Evolutionary conservation across 2,888 invertebrate species (phyloP), one percentile per base, ranked within the genome.

Genomic region (Eupsilia transversa): DNA sequence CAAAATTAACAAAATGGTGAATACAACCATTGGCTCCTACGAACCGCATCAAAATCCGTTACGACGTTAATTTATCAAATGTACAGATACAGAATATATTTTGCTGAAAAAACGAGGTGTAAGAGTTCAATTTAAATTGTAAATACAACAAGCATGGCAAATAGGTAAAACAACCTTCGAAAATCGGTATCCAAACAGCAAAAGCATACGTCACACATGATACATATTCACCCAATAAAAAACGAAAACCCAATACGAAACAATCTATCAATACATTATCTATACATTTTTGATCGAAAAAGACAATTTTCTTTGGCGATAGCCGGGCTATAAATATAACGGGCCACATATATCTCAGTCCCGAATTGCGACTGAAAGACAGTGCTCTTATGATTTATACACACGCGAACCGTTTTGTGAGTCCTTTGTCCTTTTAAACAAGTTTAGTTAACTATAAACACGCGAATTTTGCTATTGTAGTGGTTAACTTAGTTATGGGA

Each of bases 301-400:
- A 86, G 84, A 86, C 84, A 80, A 84, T 84, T 88, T 88, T 88
- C 85, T 87, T 83, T 61, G 87, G 83, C 91, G 87, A 91, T 91
- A 87, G 89, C 85, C 73, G 68, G 74, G 87, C 90, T 88, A 91
- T 93, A 93, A 93, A 93, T 92, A 93, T 89, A 91, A 88, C 80
- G 77, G 72, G 75, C 83, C 72, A 79, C 90, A 93, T 93, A 93
- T 94, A 92, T 94, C 92, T 91, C 83, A 87, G 87, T 91, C 88
- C 80, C 86, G 88, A 90, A 89, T 91, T 91, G 91, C 91, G 89
- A 90, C 90, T 92, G 91, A 94, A 90, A 89, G 93, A 91, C 92
- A 90, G 88, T 82, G 84, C 83, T 70, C 84, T 74, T 89, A 91
- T 93, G 93, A 94, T 93, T 94, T 92, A 92, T 90, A 87, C 67